Conservation (phyloP, 2,113 vertebrate species). For the Cebus imitator region DNA sequence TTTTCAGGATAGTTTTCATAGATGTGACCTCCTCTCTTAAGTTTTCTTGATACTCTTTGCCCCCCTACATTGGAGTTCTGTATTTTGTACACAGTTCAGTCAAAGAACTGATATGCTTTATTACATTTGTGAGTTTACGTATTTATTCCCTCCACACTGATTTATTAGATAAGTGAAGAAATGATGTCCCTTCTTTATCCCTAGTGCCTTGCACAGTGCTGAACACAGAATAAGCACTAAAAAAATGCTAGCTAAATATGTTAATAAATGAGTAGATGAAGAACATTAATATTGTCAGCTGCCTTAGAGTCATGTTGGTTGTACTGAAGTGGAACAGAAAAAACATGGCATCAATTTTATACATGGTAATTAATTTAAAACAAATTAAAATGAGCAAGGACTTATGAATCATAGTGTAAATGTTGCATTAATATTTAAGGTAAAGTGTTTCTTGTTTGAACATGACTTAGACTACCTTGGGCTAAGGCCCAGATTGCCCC, state of each 20-base stretch:
- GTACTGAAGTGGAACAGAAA: neutral
- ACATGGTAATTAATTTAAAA: neutral
- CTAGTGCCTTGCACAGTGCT: neutral
- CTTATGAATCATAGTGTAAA: neutral
- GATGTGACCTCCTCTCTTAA: neutral
- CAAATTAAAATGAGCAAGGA: constrained; percentile 27
- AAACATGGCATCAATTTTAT: neutral
- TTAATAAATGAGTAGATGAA: neutral
- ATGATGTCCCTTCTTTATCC: neutral
- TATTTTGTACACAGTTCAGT: neutral
- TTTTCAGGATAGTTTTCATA: neutral
- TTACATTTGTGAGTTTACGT: neutral
- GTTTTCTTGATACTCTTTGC: neutral
- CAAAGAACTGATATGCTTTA: neutral
- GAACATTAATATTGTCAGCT: neutral
- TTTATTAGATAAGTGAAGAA: neutral
- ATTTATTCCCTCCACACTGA: neutral
- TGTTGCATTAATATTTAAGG: neutral
- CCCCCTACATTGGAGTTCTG: rapidly evolving
- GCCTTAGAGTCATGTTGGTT: neutral
- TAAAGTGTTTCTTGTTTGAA: neutral
- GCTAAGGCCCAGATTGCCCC: neutral
- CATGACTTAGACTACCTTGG: neutral
- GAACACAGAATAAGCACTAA: neutral
- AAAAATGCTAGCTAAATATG: neutral